A percentile compares a stretch with the other conserved stretches of the same genome.
These are phyloP conservation scores for Nomada flava DNA, from an alignment of 2,888 invertebrate species.

Conservation along the genomic window DNA sequence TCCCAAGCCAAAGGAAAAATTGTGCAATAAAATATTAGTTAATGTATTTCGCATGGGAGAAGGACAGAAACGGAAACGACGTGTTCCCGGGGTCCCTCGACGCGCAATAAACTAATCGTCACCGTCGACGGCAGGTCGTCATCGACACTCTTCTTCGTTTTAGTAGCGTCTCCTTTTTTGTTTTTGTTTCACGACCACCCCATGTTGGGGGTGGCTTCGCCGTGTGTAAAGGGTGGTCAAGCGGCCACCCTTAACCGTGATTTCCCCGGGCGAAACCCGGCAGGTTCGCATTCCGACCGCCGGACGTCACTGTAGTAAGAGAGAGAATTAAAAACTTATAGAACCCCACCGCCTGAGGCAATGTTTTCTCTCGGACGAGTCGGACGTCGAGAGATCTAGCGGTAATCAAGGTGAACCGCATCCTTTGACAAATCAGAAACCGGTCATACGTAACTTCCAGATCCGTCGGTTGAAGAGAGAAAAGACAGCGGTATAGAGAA, in stretches of 20 bases:
- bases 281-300: neutral
- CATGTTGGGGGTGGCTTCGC: neutral
- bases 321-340: neutral
- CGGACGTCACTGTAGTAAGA: neutral
- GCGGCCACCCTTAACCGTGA: neutral
- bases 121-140: conserved; percentile 71
- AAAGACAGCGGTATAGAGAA: conserved; percentile 9
- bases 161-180: conserved; percentile 6
- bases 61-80: neutral
- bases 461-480: neutral
- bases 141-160: conserved; percentile 48
- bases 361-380: conserved; percentile 5
- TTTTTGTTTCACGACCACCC: conserved; percentile 7
- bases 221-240: no score
- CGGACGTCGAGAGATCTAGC: conserved; percentile 15
- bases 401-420: conserved; percentile 60
- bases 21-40: conserved; percentile 46
- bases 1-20: conserved; percentile 45
- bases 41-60: conserved; percentile 1
- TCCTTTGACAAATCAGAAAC: conserved; percentile 53
- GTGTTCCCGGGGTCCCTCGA: neutral
- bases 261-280: conserved; percentile 15
- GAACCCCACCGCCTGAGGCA: neutral
- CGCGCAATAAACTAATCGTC: conserved; percentile 35
- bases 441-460: conserved; percentile 44